Evolutionary conservation across 2,113 vertebrate genomes (phyloP).

Genomic region (Ivindomyrus marchei): DNA sequence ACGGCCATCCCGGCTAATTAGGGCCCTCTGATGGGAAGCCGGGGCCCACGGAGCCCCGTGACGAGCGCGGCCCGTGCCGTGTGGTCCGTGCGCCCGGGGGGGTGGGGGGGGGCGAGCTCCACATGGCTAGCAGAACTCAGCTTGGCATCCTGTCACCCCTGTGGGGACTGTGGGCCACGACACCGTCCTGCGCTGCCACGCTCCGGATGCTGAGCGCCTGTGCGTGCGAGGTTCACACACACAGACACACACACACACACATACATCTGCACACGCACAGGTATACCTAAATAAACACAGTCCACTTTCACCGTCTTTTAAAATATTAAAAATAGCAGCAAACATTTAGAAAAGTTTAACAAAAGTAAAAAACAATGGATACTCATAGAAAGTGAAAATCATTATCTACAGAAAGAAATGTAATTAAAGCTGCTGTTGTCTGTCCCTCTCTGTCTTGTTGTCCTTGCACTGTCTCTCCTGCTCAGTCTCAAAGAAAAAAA

Average conservation of each 20-base stretch:
- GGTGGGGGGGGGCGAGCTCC: background rate
- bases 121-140: conserved; percentile 25
- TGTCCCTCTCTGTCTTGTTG: background rate
- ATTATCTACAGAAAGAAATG: background rate
- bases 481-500: background rate
- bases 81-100: background rate
- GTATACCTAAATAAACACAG: background rate
- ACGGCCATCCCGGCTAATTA: conserved; percentile 34
- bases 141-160: conserved; percentile 44
- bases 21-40: background rate
- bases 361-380: background rate
- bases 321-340: background rate
- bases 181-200: conserved; percentile 32
- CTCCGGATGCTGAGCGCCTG: conserved; percentile 27
- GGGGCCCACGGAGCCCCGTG: conserved; percentile 8
- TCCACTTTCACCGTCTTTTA: background rate
- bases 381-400: background rate
- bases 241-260: conserved; percentile 1
- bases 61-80: background rate
- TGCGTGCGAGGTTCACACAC: background rate
- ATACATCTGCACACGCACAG: conserved; percentile 9
- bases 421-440: background rate
- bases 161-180: conserved; percentile 24
- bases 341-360: background rate
- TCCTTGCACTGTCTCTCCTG: background rate